Evolutionary conservation across 2,888 invertebrate genomes (phyloP), one percentile per base, ranked within the genome.

Genomic region (Smittia sp.): DNA sequence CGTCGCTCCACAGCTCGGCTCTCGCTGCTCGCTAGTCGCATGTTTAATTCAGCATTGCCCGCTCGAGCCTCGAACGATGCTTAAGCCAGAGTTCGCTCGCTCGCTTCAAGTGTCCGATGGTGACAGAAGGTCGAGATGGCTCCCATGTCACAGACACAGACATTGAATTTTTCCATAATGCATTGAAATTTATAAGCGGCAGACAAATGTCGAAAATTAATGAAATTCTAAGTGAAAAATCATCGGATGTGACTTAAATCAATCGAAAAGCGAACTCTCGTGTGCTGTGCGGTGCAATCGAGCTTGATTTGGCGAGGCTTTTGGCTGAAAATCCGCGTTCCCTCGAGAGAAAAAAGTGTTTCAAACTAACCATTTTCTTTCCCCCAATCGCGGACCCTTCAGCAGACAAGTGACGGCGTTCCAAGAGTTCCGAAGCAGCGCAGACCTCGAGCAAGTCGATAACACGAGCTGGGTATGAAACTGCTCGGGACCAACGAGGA

Each of bases 401-500:
- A 46, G 6, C 11, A 46, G 46, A 46, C 46, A 20, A 58, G 4
- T 20, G 4, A 18, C 20, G 58, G 11, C 20, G 58, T 20, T 3
- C 1, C 32, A 32, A 32, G 9, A 3, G 4, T 32, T 6, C 32
- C 9, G 32, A 32, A 32, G n/a, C n/a, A 32, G 15, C 11, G 22
- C 2, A 58, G 9, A 58, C 11, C 58, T 20, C n/a, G 9, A 58
- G 20, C 58, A 58, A 58, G 18, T 58, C 1, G 20, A 20, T 11
- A 20, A 6, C n/a, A 52, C 18, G 6, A 18, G 58, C 46, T n/a
- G 46, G 46, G 46, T n/a, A 90, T 90, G 90, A 90, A 90, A 90
- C 90, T 90, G 89, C 86, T 90, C 86, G 89, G 88, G 79, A 85
- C 88, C 81, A 87, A 85, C 85, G 86, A 84, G 79, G 83, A 84